phyloP scores from a whole-genome alignment of 2,888 invertebrate species.

The Philaethria dido region DNA sequence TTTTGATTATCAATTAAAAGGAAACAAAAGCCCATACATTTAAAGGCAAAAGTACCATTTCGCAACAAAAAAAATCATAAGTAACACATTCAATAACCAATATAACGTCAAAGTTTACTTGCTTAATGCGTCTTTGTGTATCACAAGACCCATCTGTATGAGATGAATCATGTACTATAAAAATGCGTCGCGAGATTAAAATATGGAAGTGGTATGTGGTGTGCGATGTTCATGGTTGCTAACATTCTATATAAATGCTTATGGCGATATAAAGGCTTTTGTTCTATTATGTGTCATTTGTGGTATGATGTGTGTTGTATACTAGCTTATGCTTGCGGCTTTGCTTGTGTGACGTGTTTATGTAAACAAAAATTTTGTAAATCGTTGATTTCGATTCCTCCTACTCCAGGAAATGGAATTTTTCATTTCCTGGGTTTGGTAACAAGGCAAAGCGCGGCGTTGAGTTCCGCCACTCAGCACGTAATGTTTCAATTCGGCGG shows the following conservation, averaged over 20 bases:
- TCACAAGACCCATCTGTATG: constrained; percentile 36
- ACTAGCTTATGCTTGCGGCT: too few relatives aligned
- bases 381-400: too few relatives aligned
- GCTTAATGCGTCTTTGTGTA: constrained; percentile 24
- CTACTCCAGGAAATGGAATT: too few relatives aligned
- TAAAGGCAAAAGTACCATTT: too few relatives aligned
- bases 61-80: background rate
- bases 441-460: too few relatives aligned
- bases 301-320: background rate
- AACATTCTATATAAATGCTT: background rate
- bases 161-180: constrained; percentile 35
- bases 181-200: constrained; percentile 24
- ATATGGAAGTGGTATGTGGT: constrained; percentile 14
- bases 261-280: background rate
- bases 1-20: too few relatives aligned
- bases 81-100: constrained; percentile 10
- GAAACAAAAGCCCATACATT: background rate
- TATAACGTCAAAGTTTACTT: constrained; percentile 49
- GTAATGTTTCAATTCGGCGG: too few relatives aligned
- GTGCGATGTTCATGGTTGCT: background rate
- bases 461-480: too few relatives aligned
- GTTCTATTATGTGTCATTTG: background rate
- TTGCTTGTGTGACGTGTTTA: too few relatives aligned
- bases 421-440: too few relatives aligned
- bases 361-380: too few relatives aligned